Evolutionary conservation across 2,797 vertebrate species (phyloP).

Genomic region (Heteromormyrus szaboi): DNA sequence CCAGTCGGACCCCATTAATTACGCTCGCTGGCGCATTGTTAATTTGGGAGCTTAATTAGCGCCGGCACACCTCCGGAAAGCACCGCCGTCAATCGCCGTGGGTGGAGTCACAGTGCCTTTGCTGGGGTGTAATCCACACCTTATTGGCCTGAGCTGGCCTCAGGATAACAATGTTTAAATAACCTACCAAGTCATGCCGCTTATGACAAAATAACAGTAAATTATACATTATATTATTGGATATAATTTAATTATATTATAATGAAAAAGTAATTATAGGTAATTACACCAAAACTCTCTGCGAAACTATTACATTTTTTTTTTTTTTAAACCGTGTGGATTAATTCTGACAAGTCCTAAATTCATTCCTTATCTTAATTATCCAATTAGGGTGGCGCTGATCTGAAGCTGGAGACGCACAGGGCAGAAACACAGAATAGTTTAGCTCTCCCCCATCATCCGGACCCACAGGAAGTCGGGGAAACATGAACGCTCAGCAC

Average conservation of each 20-base stretch:
- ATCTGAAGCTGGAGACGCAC: background rate
- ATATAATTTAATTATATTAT: background rate
- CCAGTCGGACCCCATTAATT: slow-evolving; percentile 66
- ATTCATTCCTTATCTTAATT: slow-evolving; percentile 5
- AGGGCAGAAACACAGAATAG: background rate
- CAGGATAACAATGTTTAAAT: background rate
- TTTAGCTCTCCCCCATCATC: background rate
- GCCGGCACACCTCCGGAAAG: slow-evolving; percentile 53
- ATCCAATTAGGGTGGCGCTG: background rate
- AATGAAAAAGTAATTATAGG: background rate
- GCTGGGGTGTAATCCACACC: slow-evolving; percentile 21
- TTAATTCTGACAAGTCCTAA: background rate
- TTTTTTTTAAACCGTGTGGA: background rate
- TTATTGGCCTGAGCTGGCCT: background rate
- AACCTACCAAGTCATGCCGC: background rate
- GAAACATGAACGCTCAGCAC: background rate
- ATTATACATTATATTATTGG: background rate
- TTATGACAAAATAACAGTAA: background rate
- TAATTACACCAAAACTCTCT: background rate
- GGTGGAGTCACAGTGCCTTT: slow-evolving; percentile 36
- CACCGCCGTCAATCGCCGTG: slow-evolving; percentile 43
- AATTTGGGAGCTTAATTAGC: slow-evolving; percentile 65
- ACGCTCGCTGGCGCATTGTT: slow-evolving; percentile 56
- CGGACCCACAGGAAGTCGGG: background rate
- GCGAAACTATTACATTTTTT: background rate